These are phyloP conservation scores for Thaleichthys pacificus DNA, from an alignment of 2,797 vertebrate genomes.

Conservation along the genomic window DNA sequence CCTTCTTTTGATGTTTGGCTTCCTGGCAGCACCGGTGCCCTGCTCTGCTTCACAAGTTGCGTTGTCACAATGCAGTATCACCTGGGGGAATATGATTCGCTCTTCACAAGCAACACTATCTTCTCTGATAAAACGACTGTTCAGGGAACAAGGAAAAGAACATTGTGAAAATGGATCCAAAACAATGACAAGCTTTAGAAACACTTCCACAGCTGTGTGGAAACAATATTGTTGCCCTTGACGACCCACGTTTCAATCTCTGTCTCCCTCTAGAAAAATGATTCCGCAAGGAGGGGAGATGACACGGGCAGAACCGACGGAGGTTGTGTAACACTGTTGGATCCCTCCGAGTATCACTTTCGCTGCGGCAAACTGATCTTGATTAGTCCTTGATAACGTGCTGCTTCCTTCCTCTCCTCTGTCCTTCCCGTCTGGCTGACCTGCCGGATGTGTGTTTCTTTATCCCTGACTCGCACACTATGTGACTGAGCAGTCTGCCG, in stretches of 20 bases:
- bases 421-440: slow-evolving; percentile 1
- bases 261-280: neutral
- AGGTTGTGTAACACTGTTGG: slow-evolving; percentile 2
- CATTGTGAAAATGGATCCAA: neutral
- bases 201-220: too few species aligned
- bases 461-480: neutral
- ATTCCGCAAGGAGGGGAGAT: neutral
- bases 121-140: neutral
- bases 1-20: neutral
- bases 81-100: neutral
- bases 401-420: neutral
- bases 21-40: neutral
- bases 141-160: neutral
- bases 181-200: neutral
- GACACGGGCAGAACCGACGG: neutral
- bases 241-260: neutral
- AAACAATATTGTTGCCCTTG: neutral
- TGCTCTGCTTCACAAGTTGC: too few species aligned
- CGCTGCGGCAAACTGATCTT: slow-evolving; percentile 1
- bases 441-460: neutral
- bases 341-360: neutral
- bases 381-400: neutral
- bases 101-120: too few species aligned
- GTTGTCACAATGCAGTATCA: neutral
- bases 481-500: neutral